Base-by-base conservation (phyloP, 2,113 vertebrate species). In the Sceloporus tristichus region DNA sequence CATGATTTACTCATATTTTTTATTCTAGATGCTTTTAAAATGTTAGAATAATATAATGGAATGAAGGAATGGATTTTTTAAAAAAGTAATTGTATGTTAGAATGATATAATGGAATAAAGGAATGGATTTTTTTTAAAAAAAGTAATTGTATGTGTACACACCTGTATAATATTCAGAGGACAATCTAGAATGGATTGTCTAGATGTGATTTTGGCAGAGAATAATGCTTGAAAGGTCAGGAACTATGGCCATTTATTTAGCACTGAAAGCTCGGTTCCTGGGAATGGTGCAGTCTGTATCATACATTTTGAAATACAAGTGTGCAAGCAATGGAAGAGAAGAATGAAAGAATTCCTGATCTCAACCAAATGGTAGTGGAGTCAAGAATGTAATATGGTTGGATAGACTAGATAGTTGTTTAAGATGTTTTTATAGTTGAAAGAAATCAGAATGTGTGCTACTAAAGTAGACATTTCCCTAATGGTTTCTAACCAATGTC, bases 401-500 rank as follows among this genome's bases (percentile, higher is more conserved):
- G 82, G n/a, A 84, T 74, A n/a, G 13, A 88, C 83, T 53, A 21
- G 19, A 29, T 86, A 25, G 2, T 53, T 86, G 85, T 1, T 10
- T 91, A 82, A 88, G 40, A 19, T 0, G 0, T 48, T 38, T 38
- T 0, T 86, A 83, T 18, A 18, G 59, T 82, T 81, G 70, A 79
- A 18, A 87, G 90, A 85, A 86, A 78, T 85, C 90, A 86, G 78
- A 91, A 85, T 91, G 85, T 48, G 79, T 79, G 74, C 53, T 94
- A 62, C 87, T 75, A 68, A 68, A 83, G 7, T 48, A 92, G 79
- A 85, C 94, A 71, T 95, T 11, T 91, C 21, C 87, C 38, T 23
- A 40, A 27, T 93, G 86, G 91, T 91, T 89, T 85, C 78, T 84
- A 78, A 86, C 91, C 94, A 92, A 91, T 83, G 81, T 93, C 93